Base-by-base conservation (phyloP, 2,888 invertebrate species). In the Petrolisthes manimaculis region DNA sequence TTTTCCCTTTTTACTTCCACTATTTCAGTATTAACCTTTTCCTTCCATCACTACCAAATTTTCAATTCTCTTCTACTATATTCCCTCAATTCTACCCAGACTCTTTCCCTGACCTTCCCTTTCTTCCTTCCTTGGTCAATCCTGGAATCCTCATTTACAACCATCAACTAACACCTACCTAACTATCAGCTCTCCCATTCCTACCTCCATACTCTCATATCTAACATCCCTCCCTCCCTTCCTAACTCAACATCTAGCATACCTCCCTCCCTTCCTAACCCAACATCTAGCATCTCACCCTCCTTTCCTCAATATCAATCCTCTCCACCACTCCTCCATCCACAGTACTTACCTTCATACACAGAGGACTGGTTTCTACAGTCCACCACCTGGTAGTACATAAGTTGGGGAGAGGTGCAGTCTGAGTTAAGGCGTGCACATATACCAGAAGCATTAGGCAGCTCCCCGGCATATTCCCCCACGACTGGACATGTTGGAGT, bases 381-480 rank as follows among this genome's bases (percentile, higher is more conserved):
- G 37, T 86, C 87, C 9, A 79, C 75, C 51, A 95, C 95, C 92
- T 94, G 95, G 92, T 95, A 95, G 92, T 95, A 95, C 95, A 95
- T 95, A 83, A 95, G 93, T 92, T 95, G 95, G 12, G 94, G 94
- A 5, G 95, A 94, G 91, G 94, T 93, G 92, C 95, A 95, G 92
- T 95, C 95, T 81, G 95, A 95, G 92, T 95, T 95, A 71, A 95
- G 93, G 92, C 95, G 95, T 14, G 95, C 95, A 92, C 95, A 95
- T 90, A 95, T 83, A 54, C 94, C 94, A 3, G 93, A 93, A 67
- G 94, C 93, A 92, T 95, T 95, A 37, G 95, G 95, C 91, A 95
- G 94, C 86, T 93, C 93, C 51, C 95, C 95, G 24, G 94, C 94
- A 92, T 95, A 95, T 92, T 95, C 94, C 0, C 95, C 95, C 37